Evolutionary conservation across 2,113 vertebrate species (phyloP).

Genomic region (Plecotus auritus): DNA sequence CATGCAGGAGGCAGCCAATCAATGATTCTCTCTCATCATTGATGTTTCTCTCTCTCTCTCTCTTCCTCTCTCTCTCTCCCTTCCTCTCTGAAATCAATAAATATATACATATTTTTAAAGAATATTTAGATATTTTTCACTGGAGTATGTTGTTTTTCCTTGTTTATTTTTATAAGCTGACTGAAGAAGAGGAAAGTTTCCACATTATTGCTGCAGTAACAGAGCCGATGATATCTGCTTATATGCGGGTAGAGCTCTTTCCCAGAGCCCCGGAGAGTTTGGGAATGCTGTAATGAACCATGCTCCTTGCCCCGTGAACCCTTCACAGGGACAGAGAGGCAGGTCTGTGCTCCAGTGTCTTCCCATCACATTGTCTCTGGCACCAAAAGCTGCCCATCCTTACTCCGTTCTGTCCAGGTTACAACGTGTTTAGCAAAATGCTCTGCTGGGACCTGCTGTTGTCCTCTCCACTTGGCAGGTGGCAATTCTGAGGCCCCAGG

Average conservation of each 20-base stretch:
- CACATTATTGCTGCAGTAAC: not conserved
- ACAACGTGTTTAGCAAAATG: not conserved
- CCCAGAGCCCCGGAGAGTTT: not conserved
- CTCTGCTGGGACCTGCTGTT: not conserved
- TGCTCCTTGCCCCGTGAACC: not conserved
- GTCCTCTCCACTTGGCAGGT: not conserved
- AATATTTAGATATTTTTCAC: not conserved
- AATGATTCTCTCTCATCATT: too few species aligned
- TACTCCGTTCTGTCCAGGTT: not conserved
- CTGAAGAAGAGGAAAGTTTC: not conserved
- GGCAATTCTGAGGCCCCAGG: not conserved
- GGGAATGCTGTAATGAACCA: accelerated
- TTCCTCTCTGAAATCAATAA: too few species aligned
- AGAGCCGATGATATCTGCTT: not conserved
- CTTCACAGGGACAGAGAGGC: not conserved
- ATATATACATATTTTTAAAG: not conserved
- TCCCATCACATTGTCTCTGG: not conserved
- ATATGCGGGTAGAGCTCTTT: not conserved
- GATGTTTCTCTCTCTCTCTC: too few species aligned
- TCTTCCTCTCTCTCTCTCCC: too few species aligned
- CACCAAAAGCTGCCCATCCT: not conserved
- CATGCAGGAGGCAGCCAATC: too few species aligned
- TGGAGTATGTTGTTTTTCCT: not conserved
- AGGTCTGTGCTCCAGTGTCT: not conserved
- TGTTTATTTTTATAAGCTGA: not conserved